A percentile compares a stretch with the other conserved stretches of the same genome.
These are phyloP conservation scores for Planococcus citri DNA, from an alignment of 1,140 invertebrate genomes.

Conservation along the genomic window DNA sequence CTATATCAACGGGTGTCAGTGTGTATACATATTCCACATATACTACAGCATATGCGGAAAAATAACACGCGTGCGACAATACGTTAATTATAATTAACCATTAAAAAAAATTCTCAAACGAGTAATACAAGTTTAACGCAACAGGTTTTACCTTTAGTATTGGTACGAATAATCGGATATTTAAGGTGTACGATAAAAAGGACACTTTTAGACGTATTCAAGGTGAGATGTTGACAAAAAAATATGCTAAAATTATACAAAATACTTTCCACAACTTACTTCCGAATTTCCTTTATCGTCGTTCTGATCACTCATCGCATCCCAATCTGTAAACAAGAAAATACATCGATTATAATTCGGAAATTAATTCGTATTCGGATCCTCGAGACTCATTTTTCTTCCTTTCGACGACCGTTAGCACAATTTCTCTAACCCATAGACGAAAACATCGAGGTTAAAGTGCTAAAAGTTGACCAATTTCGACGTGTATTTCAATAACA, in stretches of 20 bases:
- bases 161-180: background rate
- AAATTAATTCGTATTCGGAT: no score
- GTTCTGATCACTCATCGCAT: background rate
- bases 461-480: no score
- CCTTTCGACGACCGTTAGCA: no score
- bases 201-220: background rate
- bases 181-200: background rate
- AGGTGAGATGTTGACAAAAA: background rate
- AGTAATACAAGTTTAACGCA: constrained; percentile 6
- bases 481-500: no score
- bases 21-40: no score
- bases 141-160: background rate
- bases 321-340: constrained; percentile 8
- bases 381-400: no score
- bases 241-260: no score
- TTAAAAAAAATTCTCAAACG: background rate
- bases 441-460: no score
- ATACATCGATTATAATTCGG: no score
- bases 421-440: no score
- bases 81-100: background rate
- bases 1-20: no score
- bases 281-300: background rate
- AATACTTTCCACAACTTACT: background rate
- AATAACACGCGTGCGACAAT: background rate
- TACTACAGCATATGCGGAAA: background rate